A percentile compares a stretch with the other conserved stretches of the same genome.
phyloP scores from a whole-genome alignment of 2,888 invertebrate genomes.

The Mechanitis mazaeus region DNA sequence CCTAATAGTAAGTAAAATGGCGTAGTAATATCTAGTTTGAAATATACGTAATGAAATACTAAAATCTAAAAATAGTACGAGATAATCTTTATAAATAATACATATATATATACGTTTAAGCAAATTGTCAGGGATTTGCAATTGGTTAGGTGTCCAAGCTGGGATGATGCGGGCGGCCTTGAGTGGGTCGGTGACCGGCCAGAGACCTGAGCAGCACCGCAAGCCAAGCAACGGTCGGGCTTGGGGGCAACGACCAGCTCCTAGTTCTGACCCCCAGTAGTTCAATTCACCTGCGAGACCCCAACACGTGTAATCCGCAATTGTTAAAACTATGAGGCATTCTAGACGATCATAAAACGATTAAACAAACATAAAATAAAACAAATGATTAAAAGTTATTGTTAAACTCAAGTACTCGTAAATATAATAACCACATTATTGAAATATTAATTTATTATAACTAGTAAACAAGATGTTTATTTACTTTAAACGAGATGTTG shows the following conservation, averaged over 20 bases:
- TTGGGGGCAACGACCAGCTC: constrained; percentile 73
- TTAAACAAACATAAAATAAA: neutral
- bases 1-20: no score
- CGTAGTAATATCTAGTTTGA: no score
- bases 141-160: constrained; percentile 56
- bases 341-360: no score
- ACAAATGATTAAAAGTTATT: neutral
- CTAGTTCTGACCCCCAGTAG: constrained; percentile 51
- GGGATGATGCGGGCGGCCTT: constrained; percentile 75
- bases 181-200: constrained; percentile 74
- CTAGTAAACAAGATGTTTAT: constrained; percentile 34
- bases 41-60: no score
- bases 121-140: constrained; percentile 44
- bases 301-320: constrained; percentile 12
- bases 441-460: constrained; percentile 23
- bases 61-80: no score
- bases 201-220: constrained; percentile 72
- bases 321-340: no score
- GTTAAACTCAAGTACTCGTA: constrained; percentile 6
- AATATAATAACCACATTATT: constrained; percentile 11
- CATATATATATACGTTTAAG: neutral
- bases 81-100: no score
- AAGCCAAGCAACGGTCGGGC: constrained; percentile 73
- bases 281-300: constrained; percentile 23
- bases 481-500: constrained; percentile 55